phyloP scores from a whole-genome alignment of 2,113 vertebrate species.

The Colossoma macropomum region DNA sequence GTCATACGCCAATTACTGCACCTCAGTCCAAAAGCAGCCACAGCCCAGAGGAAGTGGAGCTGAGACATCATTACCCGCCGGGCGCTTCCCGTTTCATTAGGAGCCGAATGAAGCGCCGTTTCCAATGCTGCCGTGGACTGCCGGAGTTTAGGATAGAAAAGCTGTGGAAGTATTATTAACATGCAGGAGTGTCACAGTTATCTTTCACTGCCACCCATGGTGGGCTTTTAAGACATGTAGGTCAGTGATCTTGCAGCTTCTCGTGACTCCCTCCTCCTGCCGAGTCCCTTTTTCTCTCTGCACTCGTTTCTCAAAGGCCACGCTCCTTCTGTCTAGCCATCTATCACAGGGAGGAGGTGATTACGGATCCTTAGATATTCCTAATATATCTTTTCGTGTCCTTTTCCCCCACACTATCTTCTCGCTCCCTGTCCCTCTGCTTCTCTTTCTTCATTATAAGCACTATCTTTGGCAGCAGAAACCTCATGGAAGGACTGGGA shows the following conservation, averaged over 20 bases:
- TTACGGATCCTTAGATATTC: conserved; percentile 28
- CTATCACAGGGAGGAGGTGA: not conserved
- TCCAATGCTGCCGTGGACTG: not conserved
- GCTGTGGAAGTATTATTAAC: conserved; percentile 26
- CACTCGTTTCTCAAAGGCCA: conserved; percentile 28
- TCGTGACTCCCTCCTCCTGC: not conserved
- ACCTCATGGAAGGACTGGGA: not conserved
- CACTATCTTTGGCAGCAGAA: conserved; percentile 28
- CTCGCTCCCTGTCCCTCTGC: not conserved
- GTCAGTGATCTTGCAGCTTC: conserved; percentile 23
- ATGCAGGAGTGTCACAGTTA: not conserved
- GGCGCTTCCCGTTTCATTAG: conserved; percentile 41
- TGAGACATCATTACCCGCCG: conserved; percentile 45
- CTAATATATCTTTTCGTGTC: conserved; percentile 7
- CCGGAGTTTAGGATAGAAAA: not conserved
- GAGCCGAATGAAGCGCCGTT: conserved; percentile 27
- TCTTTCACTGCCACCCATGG: conserved; percentile 14
- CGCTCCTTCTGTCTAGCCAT: not conserved
- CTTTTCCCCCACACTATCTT: not conserved
- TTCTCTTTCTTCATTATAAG: conserved; percentile 39
- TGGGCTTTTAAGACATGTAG: conserved; percentile 34
- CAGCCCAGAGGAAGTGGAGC: conserved; percentile 29
- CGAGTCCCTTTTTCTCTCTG: not conserved
- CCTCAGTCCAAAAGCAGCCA: conserved; percentile 12
- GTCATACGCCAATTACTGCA: conserved; percentile 59